phyloP scores from a whole-genome alignment of 1,140 invertebrate genomes.

The Probaryconus sp. region DNA sequence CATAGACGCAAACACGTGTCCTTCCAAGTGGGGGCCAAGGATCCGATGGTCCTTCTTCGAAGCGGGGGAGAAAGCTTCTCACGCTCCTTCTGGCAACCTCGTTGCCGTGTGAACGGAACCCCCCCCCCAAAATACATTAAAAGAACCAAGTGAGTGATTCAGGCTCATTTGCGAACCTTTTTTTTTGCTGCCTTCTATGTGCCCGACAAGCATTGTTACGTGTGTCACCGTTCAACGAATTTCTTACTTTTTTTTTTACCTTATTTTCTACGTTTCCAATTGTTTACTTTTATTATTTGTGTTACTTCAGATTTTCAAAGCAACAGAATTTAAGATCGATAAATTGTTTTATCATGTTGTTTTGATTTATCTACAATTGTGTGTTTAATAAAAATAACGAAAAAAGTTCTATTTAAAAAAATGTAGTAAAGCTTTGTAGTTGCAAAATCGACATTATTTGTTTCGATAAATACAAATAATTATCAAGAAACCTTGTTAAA shows the following conservation, averaged over 20 bases:
- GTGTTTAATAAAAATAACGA: no score
- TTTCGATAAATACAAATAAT: no score
- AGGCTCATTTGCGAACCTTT: slow-evolving; percentile 30
- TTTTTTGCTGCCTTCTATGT: slow-evolving; percentile 20
- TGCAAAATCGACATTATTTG: no score
- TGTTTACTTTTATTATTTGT: slow-evolving; percentile 41
- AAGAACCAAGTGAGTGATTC: slow-evolving; percentile 59
- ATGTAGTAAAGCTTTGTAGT: no score
- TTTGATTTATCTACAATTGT: no score
- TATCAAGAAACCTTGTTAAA: no score
- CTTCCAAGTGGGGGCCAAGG: slow-evolving; percentile 15
- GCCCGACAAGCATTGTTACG: slow-evolving; percentile 12
- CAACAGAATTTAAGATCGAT: no score
- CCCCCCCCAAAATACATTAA: slow-evolving; percentile 53
- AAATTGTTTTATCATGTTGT: slow-evolving; percentile 8
- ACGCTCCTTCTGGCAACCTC: slow-evolving; percentile 33
- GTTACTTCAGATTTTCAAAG: no score
- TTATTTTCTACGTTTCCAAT: slow-evolving; percentile 9
- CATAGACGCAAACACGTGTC: slow-evolving; percentile 43
- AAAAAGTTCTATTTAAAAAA: no score
- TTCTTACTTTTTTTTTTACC: slow-evolving; percentile 31
- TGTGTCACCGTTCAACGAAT: slow-evolving; percentile 36
- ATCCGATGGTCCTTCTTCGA: slow-evolving; percentile 27
- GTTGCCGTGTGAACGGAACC: slow-evolving; percentile 61
- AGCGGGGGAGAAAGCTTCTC: slow-evolving; percentile 60